Percentiles rank a stretch among this genome's conserved stretches.
Conservation (phyloP, 2,113 vertebrate genomes). For the Pelecanus crispus region DNA sequence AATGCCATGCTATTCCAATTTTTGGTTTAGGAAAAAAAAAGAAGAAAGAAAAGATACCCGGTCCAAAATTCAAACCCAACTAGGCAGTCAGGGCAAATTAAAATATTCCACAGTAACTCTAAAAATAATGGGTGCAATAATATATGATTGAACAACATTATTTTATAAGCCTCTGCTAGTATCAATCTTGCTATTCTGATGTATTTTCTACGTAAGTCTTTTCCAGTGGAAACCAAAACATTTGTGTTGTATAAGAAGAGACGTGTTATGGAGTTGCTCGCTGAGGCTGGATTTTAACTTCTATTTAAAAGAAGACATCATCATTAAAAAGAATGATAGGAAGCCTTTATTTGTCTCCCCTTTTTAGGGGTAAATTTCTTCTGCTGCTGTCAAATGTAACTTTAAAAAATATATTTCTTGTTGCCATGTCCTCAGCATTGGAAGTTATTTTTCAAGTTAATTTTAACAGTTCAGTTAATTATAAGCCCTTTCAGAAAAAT, state of each 20-base stretch:
- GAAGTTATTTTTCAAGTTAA: background rate
- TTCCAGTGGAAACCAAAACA: background rate
- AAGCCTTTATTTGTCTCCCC: background rate
- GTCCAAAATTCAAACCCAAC: background rate
- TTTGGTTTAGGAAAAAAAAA: background rate
- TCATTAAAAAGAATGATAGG: background rate
- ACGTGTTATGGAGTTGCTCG: background rate
- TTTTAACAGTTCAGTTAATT: slow-evolving; percentile 2
- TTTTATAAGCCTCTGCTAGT: background rate
- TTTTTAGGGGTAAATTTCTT: background rate
- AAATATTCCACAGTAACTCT: background rate
- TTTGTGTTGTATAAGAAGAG: background rate
- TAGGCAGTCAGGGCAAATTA: background rate
- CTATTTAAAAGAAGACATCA: background rate
- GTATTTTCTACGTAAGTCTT: background rate
- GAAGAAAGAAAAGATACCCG: background rate
- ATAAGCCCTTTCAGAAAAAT: background rate
- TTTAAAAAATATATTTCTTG: background rate
- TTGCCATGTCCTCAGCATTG: background rate
- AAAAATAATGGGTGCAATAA: background rate
- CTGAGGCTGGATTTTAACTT: background rate
- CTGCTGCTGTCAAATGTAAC: background rate
- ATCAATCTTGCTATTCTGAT: background rate
- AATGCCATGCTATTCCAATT: background rate
- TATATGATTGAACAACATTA: background rate